phyloP scores from a whole-genome alignment of 1,140 invertebrate genomes.

The Cotesia chilonis region DNA sequence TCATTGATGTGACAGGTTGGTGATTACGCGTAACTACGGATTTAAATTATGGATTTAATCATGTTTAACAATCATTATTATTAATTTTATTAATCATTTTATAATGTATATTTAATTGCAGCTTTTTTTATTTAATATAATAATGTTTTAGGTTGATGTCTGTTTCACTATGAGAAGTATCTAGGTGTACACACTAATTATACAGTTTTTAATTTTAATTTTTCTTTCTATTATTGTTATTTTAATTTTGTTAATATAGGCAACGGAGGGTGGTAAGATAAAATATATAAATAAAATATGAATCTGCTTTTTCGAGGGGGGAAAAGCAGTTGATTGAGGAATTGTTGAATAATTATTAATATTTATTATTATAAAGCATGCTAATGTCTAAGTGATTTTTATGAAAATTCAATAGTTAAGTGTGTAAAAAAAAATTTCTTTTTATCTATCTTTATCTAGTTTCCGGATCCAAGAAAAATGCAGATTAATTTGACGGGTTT shows the following conservation, averaged over 20 bases:
- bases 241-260: not conserved
- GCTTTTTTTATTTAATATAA: constrained; percentile 10
- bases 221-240: constrained; percentile 21
- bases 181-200: not conserved
- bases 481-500: constrained; percentile 99
- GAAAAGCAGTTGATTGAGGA: constrained; percentile 63
- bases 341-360: constrained; percentile 13
- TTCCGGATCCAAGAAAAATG: constrained; percentile 97
- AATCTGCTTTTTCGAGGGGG: constrained; percentile 66
- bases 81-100: constrained; percentile 1
- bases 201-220: not conserved
- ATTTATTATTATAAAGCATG: not conserved
- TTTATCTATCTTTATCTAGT: constrained; percentile 68
- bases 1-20: constrained; percentile 42
- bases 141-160: constrained; percentile 8
- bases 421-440: not conserved
- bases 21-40: constrained; percentile 38
- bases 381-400: not conserved
- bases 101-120: not conserved
- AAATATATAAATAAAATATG: constrained; percentile 44
- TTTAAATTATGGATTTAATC: constrained; percentile 22
- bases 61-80: constrained; percentile 7
- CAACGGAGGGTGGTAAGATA: constrained; percentile 55
- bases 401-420: not conserved
- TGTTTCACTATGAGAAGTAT: too few relatives aligned